These are phyloP conservation scores for Nautilus pompilius DNA, from an alignment of 1,140 invertebrate genomes.

Conservation along the genomic window DNA sequence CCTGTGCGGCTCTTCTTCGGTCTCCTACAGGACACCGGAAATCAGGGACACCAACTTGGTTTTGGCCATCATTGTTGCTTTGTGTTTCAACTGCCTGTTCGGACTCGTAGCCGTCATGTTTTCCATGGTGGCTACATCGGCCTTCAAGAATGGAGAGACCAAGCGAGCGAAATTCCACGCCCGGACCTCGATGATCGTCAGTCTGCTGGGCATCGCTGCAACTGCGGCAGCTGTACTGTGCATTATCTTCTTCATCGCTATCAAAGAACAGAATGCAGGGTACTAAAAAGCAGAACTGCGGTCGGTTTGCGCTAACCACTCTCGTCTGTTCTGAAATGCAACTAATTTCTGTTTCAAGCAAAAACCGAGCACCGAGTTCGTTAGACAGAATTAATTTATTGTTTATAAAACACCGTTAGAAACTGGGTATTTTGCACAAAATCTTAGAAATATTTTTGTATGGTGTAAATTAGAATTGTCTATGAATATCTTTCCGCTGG, in stretches of 20 bases:
- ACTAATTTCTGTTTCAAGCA: too few species aligned
- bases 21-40: not conserved
- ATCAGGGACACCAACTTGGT: constrained; percentile 21
- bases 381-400: too few species aligned
- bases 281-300: too few species aligned
- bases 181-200: constrained; percentile 3
- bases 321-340: too few species aligned
- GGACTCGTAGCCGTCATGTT: constrained; percentile 18
- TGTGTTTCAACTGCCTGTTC: constrained; percentile 20
- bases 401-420: too few species aligned
- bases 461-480: too few species aligned
- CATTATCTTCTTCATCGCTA: not conserved
- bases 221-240: not conserved
- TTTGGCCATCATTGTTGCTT: constrained; percentile 16
- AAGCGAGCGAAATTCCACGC: not conserved
- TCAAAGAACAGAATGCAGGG: not conserved
- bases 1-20: too few species aligned
- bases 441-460: too few species aligned
- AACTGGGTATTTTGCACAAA: too few species aligned
- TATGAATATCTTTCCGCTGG: too few species aligned
- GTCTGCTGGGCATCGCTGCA: not conserved
- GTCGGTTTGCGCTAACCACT: too few species aligned
- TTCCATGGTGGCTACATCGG: constrained; percentile 15
- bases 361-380: too few species aligned
- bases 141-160: constrained; percentile 13